Evolutionary conservation across 2,888 invertebrate genomes (phyloP).

Genomic region (Labia minor): DNA sequence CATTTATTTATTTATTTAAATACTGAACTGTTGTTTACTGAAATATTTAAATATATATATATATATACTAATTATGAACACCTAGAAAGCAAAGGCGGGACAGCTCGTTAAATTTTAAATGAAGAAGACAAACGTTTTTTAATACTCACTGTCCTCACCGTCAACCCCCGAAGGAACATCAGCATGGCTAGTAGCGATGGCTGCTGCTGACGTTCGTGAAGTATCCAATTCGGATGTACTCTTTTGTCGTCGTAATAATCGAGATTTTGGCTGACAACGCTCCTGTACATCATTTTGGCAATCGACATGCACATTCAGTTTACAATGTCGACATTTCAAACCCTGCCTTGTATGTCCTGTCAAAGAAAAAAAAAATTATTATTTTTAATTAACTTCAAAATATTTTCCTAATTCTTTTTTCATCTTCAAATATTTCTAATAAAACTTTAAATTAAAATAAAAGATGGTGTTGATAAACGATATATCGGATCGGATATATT

Average conservation of each 20-base stretch:
- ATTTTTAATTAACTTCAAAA: not conserved
- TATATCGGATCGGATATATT: too few species aligned
- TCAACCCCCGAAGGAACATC: constrained; percentile 15
- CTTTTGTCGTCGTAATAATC: constrained; percentile 74
- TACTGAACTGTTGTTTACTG: too few species aligned
- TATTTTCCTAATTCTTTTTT: too few species aligned
- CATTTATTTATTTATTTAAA: too few species aligned
- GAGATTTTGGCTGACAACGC: constrained; percentile 75
- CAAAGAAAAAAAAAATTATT: constrained; percentile 24
- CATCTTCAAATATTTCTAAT: too few species aligned
- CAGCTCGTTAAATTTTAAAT: too few species aligned
- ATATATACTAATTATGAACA: too few species aligned
- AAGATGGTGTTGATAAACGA: too few species aligned
- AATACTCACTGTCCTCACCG: constrained; percentile 27
- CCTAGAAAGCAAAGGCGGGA: too few species aligned
- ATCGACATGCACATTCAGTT: constrained; percentile 82
- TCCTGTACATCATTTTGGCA: constrained; percentile 66
- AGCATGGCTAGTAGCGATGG: constrained; percentile 20
- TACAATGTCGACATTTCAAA: constrained; percentile 78
- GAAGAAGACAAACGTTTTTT: too few species aligned
- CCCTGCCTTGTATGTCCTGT: constrained; percentile 85
- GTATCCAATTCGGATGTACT: constrained; percentile 56
- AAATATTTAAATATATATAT: too few species aligned
- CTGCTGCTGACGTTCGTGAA: constrained; percentile 20
- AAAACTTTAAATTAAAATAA: too few species aligned